phyloP scores from a whole-genome alignment of 2,888 invertebrate genomes.

The Ptychoptera contaminata region DNA sequence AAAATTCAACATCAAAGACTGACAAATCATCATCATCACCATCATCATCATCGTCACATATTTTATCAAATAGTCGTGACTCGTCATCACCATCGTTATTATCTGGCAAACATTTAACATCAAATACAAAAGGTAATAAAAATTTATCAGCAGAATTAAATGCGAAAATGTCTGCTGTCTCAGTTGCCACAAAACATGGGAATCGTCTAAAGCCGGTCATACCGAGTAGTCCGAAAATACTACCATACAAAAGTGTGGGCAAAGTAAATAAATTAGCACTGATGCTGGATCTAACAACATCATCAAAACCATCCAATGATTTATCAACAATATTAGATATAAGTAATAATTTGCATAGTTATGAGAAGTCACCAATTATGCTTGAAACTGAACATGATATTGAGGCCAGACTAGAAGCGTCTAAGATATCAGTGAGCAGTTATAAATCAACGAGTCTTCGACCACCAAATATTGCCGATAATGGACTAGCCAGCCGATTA shows the following conservation, averaged over 20 bases:
- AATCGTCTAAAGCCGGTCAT: not conserved
- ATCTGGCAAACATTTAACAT: conserved; percentile 11
- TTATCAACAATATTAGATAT: conserved; percentile 4
- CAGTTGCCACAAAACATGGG: not conserved
- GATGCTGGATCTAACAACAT: not conserved
- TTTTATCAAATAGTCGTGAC: conserved; percentile 9
- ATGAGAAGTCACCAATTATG: not conserved
- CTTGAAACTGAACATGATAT: conserved; percentile 22
- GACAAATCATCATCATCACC: conserved; percentile 1
- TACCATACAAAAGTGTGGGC: too few species aligned
- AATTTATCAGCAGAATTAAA: conserved; percentile 18
- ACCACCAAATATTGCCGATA: too few species aligned
- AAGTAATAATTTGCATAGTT: not conserved
- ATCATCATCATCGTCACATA: conserved; percentile 4
- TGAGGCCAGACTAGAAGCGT: conserved; percentile 26
- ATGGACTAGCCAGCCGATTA: too few species aligned
- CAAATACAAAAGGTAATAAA: conserved; percentile 10
- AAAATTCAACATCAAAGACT: conserved; percentile 19
- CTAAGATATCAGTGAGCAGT: conserved; percentile 23
- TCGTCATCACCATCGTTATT: conserved; percentile 11
- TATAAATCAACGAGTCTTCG: conserved; percentile 4
- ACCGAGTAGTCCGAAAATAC: not conserved
- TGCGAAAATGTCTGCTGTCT: conserved; percentile 19
- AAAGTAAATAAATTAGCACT: not conserved
- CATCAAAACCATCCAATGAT: not conserved